Base-by-base conservation (phyloP, 2,888 invertebrate species). In the Cephus pulcher region DNA sequence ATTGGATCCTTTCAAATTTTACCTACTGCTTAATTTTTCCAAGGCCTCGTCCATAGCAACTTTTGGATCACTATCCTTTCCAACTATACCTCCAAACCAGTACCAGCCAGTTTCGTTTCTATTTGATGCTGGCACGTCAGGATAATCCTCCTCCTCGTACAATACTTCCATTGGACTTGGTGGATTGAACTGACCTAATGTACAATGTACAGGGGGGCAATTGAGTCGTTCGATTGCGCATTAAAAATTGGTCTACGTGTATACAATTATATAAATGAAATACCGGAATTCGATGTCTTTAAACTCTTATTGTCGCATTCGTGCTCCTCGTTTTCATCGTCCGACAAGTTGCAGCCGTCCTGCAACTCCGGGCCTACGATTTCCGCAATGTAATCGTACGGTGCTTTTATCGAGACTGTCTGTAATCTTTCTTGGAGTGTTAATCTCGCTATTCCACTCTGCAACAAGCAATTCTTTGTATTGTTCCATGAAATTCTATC, bases 71-170 rank as follows among this genome's bases (percentile, higher is more conserved):
- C 92, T 89, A 76, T 95, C 94, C 86, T 94, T 94, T 34, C 97
- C 97, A 81, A 95, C 94, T 79, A 97, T 94, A 69, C 96, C 96
- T 33, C 96, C 95, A 77, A 97, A 94, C 94, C 96, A 97, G 91
- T 95, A 94, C 97, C 97, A 97, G 73, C 97, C 97, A 80, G 95
- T 95, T 87, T 93, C 93, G 91, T 96, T 96, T 75, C 93, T 94
- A 80, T 94, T 94, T 81, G 94, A 94, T 85, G 93, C 93, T 79
- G 95, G 93, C 83, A 93, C 93, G 88, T 95, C 95, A 56, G 93
- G 91, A 75, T 95, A 93, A 33, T 94, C 93, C 84, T 93, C 93
- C 85, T 93, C 93, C 86, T 95, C 95, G 75, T 92, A 92, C 80
- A 94, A 93, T 83, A 92, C 92, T 87, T 93, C 92, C 85, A 92